Percentiles rank a stretch among this genome's conserved stretches.
Evolutionary conservation across 2,113 vertebrate species (phyloP).

Genomic region (Clupea harengus): DNA sequence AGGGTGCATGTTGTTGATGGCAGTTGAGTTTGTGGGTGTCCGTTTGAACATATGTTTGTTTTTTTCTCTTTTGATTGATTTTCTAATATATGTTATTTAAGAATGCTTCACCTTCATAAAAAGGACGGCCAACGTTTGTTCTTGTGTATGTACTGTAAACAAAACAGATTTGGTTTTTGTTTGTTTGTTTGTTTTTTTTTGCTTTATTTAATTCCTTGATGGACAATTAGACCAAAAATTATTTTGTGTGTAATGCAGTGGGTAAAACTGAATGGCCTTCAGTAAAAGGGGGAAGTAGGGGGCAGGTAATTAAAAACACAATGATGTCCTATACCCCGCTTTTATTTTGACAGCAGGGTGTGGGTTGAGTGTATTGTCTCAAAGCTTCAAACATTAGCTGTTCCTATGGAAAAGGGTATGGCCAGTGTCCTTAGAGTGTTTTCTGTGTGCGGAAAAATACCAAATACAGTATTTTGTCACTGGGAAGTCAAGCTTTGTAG

Average conservation of each 20-base stretch:
- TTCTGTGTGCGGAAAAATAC: background rate
- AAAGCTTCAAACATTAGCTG: background rate
- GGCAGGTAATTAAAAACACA: background rate
- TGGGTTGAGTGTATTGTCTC: background rate
- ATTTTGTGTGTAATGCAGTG: background rate
- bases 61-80: background rate
- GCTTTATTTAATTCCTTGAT: background rate
- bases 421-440: background rate
- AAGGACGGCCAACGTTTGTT: background rate
- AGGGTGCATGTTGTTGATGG: constrained; percentile 54
- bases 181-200: background rate
- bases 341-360: background rate
- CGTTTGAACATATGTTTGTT: background rate
- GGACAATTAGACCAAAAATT: background rate
- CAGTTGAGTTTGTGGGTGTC: constrained; percentile 20
- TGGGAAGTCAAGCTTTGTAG: background rate
- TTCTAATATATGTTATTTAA: constrained; percentile 16
- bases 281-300: background rate
- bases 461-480: constrained; percentile 7
- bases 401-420: background rate
- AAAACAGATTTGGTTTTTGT: background rate
- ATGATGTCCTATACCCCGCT: background rate
- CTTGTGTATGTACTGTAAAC: background rate
- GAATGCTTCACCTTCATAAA: background rate
- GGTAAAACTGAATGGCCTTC: background rate